Evolutionary conservation across 2,888 invertebrate genomes (phyloP).

Genomic region (Acanthoscelides obtectus): DNA sequence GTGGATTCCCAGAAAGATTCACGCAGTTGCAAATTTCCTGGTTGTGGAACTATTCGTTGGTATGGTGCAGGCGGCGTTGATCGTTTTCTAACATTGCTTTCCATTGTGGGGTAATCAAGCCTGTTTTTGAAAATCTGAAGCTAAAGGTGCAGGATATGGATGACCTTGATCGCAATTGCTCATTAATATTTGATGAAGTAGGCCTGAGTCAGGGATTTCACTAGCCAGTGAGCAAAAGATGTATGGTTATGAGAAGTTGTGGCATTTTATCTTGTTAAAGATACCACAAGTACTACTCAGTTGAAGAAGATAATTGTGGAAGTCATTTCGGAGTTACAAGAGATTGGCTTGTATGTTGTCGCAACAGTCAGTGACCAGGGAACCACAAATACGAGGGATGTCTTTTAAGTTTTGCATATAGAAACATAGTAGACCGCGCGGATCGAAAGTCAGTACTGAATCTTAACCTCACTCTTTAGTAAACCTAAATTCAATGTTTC

Average conservation of each 20-base stretch:
- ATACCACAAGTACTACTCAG: conserved; percentile 1
- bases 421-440: too few species aligned
- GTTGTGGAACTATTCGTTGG: too few species aligned
- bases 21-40: too few species aligned
- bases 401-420: too few species aligned
- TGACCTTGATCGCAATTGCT: conserved; percentile 17
- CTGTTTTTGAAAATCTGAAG: conserved; percentile 16
- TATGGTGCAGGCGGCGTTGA: too few species aligned
- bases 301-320: conserved; percentile 10
- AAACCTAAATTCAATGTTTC: too few species aligned
- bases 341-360: conserved; percentile 8
- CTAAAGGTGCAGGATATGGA: conserved; percentile 14
- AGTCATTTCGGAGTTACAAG: conserved; percentile 8
- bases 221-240: conserved; percentile 11
- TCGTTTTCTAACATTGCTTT: conserved; percentile 23
- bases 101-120: conserved; percentile 17
- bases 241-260: conserved; percentile 17
- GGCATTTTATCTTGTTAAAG: conserved; percentile 11
- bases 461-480: too few species aligned
- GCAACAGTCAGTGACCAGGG: too few species aligned
- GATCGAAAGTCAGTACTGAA: too few species aligned
- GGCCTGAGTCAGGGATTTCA: conserved; percentile 16
- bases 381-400: too few species aligned
- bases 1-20: too few species aligned
- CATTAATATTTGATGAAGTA: conserved; percentile 27